Base-by-base conservation (phyloP, 2,113 vertebrate species). In the Catharus minimus region DNA sequence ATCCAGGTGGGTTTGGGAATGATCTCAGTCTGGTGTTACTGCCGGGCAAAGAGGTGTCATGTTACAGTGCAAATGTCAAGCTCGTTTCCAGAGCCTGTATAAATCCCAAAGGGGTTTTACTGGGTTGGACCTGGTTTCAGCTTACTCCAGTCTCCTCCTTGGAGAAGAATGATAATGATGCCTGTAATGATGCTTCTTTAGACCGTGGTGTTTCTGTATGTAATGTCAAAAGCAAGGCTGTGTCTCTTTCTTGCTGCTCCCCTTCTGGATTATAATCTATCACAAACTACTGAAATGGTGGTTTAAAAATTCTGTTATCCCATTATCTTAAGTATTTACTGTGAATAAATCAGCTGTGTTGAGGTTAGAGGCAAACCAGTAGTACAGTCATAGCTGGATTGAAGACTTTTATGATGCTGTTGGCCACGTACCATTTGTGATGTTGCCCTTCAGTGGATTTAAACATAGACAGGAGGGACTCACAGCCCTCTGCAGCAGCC, bases 1-100 rank as follows among this genome's bases (percentile, higher is more conserved):
- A 19, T 61, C 0, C 1, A 22, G 28, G 26, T 0, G 1, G 18
- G 20, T 38, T 32, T 4, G 2, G 46, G 67, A 58, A 19, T 53
- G 33, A 47, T 26, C 43, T 86, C 43, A 10, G 43, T 43, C 26
- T 71, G 60, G 8, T 69, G 19, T 74, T 77, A 22, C 33, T 66
- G 39, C 4, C 4, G 39, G 50, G 47, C 43, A 32, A 27, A 33
- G 53, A 41, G 32, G 4, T 62, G 44, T 30, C 1, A 0, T 41
- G 22, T 38, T 52, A 38, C 36, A 49, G 28, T 61, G 38, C 38
- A 46, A 30, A 50, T 44, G 41, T n/a, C 38, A 33, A 60, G n/a
- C 38, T 26, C 0, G 0, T 75, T 92, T 53, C 33, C 41, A 47
- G 43, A 46, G 26, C 24, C 30, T 78, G 4, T 16, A 7, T 82